These are phyloP conservation scores for Eulemur rubriventer DNA, from an alignment of 2,797 vertebrate species.

Conservation along the genomic window DNA sequence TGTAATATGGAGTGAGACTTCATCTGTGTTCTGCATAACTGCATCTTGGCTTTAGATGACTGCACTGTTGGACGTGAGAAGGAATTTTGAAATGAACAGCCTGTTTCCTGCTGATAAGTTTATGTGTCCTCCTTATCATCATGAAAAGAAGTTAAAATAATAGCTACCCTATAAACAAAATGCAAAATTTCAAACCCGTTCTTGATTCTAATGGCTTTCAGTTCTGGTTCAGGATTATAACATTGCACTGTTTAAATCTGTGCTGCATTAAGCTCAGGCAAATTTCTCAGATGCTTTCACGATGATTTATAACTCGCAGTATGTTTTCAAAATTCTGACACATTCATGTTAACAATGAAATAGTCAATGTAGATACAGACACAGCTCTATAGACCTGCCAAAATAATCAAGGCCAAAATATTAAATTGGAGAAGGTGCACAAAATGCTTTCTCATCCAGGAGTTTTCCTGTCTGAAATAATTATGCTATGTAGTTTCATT, in stretches of 20 bases:
- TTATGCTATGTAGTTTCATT: background rate
- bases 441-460: background rate
- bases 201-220: background rate
- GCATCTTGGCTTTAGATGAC: constrained; percentile 41
- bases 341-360: background rate
- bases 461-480: background rate
- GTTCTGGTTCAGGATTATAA: background rate
- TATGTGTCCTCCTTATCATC: constrained; percentile 53
- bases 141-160: constrained; percentile 62
- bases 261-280: background rate
- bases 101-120: constrained; percentile 76
- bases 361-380: background rate
- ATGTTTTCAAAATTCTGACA: background rate
- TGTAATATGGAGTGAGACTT: constrained; percentile 52
- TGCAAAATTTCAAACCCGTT: constrained; percentile 42
- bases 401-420: constrained; percentile 30
- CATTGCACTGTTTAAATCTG: background rate
- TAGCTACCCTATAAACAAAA: constrained; percentile 28
- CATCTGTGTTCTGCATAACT: constrained; percentile 53
- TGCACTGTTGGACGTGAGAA: constrained; percentile 27
- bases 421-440: background rate
- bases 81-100: constrained; percentile 64
- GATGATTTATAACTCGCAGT: background rate
- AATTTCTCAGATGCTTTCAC: background rate
- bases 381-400: background rate